Conservation (phyloP, 2,888 invertebrate species). For the Ennomos erosarius region DNA sequence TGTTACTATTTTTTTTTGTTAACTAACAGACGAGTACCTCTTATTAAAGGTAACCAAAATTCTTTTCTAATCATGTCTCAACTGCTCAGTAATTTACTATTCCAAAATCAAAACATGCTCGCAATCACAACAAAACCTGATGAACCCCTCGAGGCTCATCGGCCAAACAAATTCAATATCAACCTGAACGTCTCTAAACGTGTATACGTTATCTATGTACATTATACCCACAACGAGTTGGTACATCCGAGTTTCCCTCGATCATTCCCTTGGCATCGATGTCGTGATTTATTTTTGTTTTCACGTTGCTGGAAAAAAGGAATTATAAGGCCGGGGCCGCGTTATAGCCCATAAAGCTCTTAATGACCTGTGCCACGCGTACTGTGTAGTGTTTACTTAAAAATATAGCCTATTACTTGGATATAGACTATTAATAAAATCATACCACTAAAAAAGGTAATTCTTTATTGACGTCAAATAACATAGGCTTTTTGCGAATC, state of each 20-base stretch:
- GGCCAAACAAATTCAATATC: conserved; percentile 24
- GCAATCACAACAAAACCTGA: conserved; percentile 1
- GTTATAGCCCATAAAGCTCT: conserved; percentile 65
- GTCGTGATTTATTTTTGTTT: conserved; percentile 68
- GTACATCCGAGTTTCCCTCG: conserved; percentile 31
- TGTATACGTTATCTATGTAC: conserved; percentile 19
- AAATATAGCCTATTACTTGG: conserved; percentile 32
- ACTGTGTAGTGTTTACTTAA: conserved; percentile 53
- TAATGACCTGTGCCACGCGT: conserved; percentile 55
- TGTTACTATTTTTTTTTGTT: no score
- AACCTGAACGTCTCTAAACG: conserved; percentile 14
- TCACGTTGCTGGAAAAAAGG: conserved; percentile 60
- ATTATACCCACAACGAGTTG: conserved; percentile 18
- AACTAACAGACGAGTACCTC: no score
- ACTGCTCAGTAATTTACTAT: background rate
- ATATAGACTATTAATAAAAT: background rate
- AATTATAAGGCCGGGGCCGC: conserved; percentile 66
- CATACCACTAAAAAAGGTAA: conserved; percentile 12
- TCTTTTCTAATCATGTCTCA: no score
- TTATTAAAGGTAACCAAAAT: no score
- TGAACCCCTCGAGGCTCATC: conserved; percentile 21
- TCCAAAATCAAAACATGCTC: conserved; percentile 5
- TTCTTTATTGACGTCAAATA: conserved; percentile 17
- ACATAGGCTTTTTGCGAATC: conserved; percentile 17
- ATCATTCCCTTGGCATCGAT: conserved; percentile 51